Base-by-base conservation (phyloP, 2,797 vertebrate genomes). In the Spondyliosoma cantharus region DNA sequence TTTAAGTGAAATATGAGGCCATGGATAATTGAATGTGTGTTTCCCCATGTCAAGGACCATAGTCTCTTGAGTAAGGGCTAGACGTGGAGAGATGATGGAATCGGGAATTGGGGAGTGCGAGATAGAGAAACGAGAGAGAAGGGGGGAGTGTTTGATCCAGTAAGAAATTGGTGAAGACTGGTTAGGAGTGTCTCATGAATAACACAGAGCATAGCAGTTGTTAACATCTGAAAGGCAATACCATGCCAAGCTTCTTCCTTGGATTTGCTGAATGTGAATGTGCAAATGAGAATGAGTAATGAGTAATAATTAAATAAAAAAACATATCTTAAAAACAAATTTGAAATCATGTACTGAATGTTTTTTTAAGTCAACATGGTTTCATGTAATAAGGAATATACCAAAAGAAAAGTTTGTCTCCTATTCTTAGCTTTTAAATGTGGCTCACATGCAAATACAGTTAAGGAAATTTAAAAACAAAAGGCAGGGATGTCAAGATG, bases 1-100 rank as follows among this genome's bases (percentile, higher is more conserved):
- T 86, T 93, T 88, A 90, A 91, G 83, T 90, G 85, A 92, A 93
- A 93, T 87, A 90, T 85, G 89, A 86, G 73, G 72, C 83, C 81
- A 87, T 86, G 74, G 89, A 88, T 92, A 91, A 93, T 87, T 93
- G 74, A 91, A 91, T 87, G 75, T 37, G 74, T 80, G 86, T 90
- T 87, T 90, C 83, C 81, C 50, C 64, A 80, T 87, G 90, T 91
- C 84, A 87, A 85, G 75, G 73, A 82, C 67, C 83, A 73, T 19
- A 58, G 63, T 89, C 76, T 86, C 78, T 27, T 14, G 76, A 71
- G 83, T 77, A 70, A 71, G 64, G 78, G 71, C 82, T 60, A 73
- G 78, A 86, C 76, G 75, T 67, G 78, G 73, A 78, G 56, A 81
- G 73, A 72, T 83, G 81, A 78, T 84, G 71, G 85, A 88, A 83